Evolutionary conservation across 2,113 vertebrate species (phyloP), one percentile per base, ranked within the genome.

Genomic region (Echinops telfairi): DNA sequence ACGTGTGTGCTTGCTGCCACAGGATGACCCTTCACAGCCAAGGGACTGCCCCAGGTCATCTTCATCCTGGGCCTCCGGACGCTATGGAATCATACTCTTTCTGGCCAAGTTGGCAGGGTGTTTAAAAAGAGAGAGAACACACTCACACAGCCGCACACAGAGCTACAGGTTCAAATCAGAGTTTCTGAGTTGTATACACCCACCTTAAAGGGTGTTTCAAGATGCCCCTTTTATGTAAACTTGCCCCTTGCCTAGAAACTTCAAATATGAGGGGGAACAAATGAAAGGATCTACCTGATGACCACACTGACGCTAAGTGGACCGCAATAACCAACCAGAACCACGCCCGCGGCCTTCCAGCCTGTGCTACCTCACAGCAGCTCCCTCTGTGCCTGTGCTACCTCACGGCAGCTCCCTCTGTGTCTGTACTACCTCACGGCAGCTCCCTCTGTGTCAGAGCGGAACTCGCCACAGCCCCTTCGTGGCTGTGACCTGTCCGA

Each of bases 1-100:
- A 27, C 20, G 82, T 2, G 0, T 2, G 3, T 0, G 2, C 43
- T n/a, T 3, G 22, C 27, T 78, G 57, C n/a, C 27, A 2, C 7
- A 53, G 31, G 15, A 0, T 19, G 31, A 23, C 92, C 83, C 33
- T 33, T 19, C 25, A 38, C 58, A 53, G 23, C 19, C 3, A 94
- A 23, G 57, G 1, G 29, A 27, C 60, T 71, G 43, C 20, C 83
- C n/a, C 47, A 82, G 62, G 68, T 66, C 38, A 19, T 91, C 31
- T 14, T 78, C 81, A 83, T 70, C 96, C 40, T 92, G 77, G 1
- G 20, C 47, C 64, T 66, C 53, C 83, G 71, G 22, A 94, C 20
- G 29, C 53, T 93, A 90, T 43, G 93, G 94, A n/a, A 86, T 91
- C n/a, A 82, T 15, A 85, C 23, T 91, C 17, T 82, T 84, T 89